These are phyloP conservation scores for Amphimallon solstitiale DNA, from an alignment of 2,888 invertebrate species.

Conservation along the genomic window DNA sequence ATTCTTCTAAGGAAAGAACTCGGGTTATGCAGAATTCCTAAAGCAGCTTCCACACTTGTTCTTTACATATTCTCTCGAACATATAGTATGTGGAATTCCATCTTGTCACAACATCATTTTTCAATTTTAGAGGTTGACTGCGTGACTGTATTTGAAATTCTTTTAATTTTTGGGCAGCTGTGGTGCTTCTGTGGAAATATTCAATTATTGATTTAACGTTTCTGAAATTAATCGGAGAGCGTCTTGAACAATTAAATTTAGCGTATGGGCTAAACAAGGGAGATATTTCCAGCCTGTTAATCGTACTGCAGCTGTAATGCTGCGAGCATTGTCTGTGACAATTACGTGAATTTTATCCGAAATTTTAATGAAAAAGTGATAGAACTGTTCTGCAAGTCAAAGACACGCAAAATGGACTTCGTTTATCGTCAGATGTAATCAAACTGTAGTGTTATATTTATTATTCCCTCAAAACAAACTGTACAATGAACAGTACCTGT, in stretches of 20 bases:
- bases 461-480: too few relatives aligned
- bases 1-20: constrained; percentile 43
- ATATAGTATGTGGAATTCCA: constrained; percentile 48
- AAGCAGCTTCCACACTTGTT: constrained; percentile 42
- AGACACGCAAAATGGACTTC: too few relatives aligned
- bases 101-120: constrained; percentile 43
- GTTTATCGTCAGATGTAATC: too few relatives aligned
- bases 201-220: constrained; percentile 43
- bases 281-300: too few relatives aligned
- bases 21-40: constrained; percentile 37
- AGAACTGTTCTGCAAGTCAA: too few relatives aligned
- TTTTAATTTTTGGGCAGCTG: constrained; percentile 52
- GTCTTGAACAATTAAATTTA: neutral
- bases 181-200: constrained; percentile 48
- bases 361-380: too few relatives aligned
- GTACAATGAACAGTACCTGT: too few relatives aligned
- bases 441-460: too few relatives aligned
- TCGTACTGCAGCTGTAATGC: too few relatives aligned
- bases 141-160: constrained; percentile 41
- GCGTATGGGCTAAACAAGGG: too few relatives aligned
- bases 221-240: neutral
- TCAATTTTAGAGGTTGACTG: neutral
- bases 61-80: constrained; percentile 42
- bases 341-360: too few relatives aligned
- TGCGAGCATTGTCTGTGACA: too few relatives aligned